Conservation (phyloP, 2,113 vertebrate genomes). For the Chaetura pelagica region DNA sequence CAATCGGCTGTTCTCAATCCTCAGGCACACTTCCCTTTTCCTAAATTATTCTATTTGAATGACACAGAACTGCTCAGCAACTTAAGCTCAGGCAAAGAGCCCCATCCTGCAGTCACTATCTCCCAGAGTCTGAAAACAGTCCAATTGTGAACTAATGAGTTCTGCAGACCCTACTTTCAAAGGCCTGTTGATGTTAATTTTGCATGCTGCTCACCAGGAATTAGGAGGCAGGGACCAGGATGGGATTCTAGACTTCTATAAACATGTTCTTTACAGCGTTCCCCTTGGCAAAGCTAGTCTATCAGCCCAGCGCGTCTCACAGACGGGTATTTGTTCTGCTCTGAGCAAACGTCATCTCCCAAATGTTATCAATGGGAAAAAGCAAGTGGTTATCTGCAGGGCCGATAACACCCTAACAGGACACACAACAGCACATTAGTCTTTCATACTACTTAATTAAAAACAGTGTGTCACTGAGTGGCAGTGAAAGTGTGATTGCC, state of each 20-base stretch:
- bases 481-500: neutral
- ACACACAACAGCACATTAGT: neutral
- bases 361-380: neutral
- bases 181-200: constrained; percentile 42
- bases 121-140: constrained; percentile 35
- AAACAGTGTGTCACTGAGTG: neutral
- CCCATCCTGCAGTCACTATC: constrained; percentile 27
- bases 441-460: constrained; percentile 12
- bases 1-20: constrained; percentile 37
- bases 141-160: constrained; percentile 51
- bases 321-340: neutral
- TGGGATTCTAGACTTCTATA: constrained; percentile 15
- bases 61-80: constrained; percentile 13
- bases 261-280: constrained; percentile 33
- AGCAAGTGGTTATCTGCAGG: neutral
- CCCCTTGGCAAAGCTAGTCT: constrained; percentile 9
- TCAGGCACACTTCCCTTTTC: constrained; percentile 47
- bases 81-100: constrained; percentile 1
- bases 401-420: neutral
- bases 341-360: neutral
- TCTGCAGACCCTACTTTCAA: constrained; percentile 54
- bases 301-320: neutral
- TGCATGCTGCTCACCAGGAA: constrained; percentile 26
- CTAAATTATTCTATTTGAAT: constrained; percentile 29
- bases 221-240: constrained; percentile 23